phyloP scores from a whole-genome alignment of 1,140 invertebrate species.

The Chelonus insularis region DNA sequence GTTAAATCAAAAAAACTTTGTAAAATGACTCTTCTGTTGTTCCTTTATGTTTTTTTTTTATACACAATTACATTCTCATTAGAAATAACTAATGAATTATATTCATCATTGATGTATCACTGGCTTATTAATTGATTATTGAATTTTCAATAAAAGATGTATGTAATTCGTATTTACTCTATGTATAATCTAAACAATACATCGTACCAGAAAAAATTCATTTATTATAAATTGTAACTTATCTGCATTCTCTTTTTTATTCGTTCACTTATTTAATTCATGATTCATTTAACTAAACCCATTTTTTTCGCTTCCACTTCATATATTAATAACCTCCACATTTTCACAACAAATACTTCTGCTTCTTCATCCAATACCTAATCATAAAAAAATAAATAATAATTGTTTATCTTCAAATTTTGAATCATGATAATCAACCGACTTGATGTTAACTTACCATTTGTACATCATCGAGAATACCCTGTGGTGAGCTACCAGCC shows the following conservation, averaged over 20 bases:
- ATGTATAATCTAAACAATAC: slow-evolving; percentile 48
- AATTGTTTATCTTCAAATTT: background rate
- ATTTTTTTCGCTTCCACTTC: slow-evolving; percentile 98
- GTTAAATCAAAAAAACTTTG: too few relatives aligned
- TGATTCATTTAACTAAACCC: slow-evolving; percentile 72
- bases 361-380: slow-evolving; percentile 98
- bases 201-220: slow-evolving; percentile 31
- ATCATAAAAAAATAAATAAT: slow-evolving; percentile 45
- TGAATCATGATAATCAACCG: background rate
- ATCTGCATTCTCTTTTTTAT: slow-evolving; percentile 33
- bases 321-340: slow-evolving; percentile 99
- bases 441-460: too few relatives aligned
- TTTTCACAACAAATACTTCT: slow-evolving; percentile 99
- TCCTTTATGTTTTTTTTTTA: too few relatives aligned
- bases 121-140: background rate
- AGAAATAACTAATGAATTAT: too few relatives aligned
- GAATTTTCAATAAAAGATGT: slow-evolving; percentile 23
- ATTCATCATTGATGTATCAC: too few relatives aligned
- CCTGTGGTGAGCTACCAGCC: slow-evolving; percentile 87
- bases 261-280: slow-evolving; percentile 27
- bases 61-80: too few relatives aligned
- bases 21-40: too few relatives aligned
- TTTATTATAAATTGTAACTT: slow-evolving; percentile 45
- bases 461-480: slow-evolving; percentile 96
- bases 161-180: slow-evolving; percentile 20